Evolutionary conservation across 92 coral and sea anemone genomes (phyloP).

Genomic region (Parazoanthus atlanticus): DNA sequence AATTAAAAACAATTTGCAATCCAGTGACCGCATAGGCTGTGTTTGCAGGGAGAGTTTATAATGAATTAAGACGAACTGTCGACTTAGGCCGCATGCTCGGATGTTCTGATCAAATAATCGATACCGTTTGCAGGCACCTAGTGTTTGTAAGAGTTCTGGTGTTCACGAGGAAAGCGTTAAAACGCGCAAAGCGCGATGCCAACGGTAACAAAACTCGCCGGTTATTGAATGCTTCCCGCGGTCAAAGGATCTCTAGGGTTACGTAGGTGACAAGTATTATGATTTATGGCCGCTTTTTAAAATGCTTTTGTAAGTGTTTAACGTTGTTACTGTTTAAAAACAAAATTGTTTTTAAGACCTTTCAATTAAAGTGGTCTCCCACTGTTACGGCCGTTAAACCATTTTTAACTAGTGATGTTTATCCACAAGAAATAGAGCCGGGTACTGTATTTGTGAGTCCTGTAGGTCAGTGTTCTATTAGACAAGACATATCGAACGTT

Average conservation of each 20-base stretch:
- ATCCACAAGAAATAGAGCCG: neutral
- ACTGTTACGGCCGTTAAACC: neutral
- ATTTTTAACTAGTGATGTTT: too few relatives aligned
- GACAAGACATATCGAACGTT: neutral
- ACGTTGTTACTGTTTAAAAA: neutral
- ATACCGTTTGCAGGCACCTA: neutral
- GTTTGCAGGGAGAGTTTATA: neutral
- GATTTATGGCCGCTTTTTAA: neutral
- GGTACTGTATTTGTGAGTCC: neutral
- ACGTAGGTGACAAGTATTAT: neutral
- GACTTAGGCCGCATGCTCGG: neutral
- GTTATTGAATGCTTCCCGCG: neutral
- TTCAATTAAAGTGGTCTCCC: neutral
- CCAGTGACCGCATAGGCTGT: neutral
- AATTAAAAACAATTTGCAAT: neutral
- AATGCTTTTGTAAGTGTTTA: neutral
- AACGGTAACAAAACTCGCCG: too few relatives aligned
- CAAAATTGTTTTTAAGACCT: too few relatives aligned
- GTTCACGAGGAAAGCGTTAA: neutral
- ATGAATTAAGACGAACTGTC: neutral
- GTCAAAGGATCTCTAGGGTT: neutral
- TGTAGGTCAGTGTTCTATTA: neutral
- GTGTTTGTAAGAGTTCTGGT: too few relatives aligned
- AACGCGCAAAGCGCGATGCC: too few relatives aligned
- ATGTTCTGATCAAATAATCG: neutral